phyloP scores from a whole-genome alignment of 1,140 invertebrate genomes.

The Proctacanthus coquilletti region DNA sequence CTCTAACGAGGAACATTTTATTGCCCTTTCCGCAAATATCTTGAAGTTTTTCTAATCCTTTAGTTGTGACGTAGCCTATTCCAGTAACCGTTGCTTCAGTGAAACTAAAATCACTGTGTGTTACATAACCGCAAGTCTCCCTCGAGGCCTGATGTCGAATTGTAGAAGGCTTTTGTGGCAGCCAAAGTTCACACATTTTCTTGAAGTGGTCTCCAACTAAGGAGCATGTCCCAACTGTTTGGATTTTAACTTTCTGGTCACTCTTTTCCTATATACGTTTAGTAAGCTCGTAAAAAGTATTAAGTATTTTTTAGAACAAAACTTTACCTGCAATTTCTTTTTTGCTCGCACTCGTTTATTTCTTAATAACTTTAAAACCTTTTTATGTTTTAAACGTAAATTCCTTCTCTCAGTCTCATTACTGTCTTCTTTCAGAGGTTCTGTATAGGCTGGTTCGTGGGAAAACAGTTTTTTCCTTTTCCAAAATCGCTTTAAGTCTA shows the following conservation, averaged over 20 bases:
- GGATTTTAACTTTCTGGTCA: conserved; percentile 20
- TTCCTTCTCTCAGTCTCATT: conserved; percentile 39
- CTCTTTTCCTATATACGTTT: conserved; percentile 17
- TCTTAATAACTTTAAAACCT: conserved; percentile 39
- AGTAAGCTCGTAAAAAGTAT: conserved; percentile 6
- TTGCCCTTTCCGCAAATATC: conserved; percentile 9
- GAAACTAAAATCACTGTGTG: conserved; percentile 51
- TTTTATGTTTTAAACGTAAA: conserved; percentile 39
- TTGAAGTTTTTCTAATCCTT: conserved; percentile 34
- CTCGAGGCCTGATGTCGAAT: conserved; percentile 41
- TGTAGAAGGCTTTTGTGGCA: conserved; percentile 35
- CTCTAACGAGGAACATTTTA: conserved; percentile 31
- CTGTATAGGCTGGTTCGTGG: conserved; percentile 31
- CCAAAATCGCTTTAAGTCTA: conserved; percentile 35
- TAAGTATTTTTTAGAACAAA: conserved; percentile 4
- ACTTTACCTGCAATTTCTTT: conserved; percentile 14
- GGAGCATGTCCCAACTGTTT: conserved; percentile 21
- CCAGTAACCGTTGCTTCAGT: conserved; percentile 44
- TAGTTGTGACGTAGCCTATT: conserved; percentile 48
- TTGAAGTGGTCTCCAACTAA: conserved; percentile 36
- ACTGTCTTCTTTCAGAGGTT: conserved; percentile 40
- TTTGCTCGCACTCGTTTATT: conserved; percentile 37
- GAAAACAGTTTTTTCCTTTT: conserved; percentile 25
- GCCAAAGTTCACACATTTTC: conserved; percentile 49
- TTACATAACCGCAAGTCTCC: conserved; percentile 57